These are phyloP conservation scores for Notospermus geniculatus DNA, from an alignment of 1,140 invertebrate genomes.

Conservation along the genomic window DNA sequence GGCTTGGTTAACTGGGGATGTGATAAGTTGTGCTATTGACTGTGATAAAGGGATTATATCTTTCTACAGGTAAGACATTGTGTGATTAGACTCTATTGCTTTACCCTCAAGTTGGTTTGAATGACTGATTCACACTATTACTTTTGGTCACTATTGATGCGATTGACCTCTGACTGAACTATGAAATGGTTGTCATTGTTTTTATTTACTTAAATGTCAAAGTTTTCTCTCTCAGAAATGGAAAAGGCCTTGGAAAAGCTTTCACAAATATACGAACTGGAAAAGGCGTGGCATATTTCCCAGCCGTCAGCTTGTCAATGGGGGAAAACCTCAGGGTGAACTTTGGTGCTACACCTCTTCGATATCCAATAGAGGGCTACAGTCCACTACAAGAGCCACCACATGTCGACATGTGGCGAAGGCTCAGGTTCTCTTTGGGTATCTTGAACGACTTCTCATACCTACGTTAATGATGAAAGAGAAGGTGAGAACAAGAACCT, in stretches of 20 bases:
- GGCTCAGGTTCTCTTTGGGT: constrained; percentile 61
- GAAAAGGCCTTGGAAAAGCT: constrained; percentile 69
- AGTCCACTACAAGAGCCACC: constrained; percentile 67
- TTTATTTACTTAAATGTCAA: too few relatives aligned
- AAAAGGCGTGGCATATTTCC: constrained; percentile 72
- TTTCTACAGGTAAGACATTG: constrained; percentile 60
- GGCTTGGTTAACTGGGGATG: constrained; percentile 76
- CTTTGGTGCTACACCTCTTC: constrained; percentile 71
- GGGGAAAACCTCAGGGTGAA: constrained; percentile 75
- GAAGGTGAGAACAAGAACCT: constrained; percentile 26
- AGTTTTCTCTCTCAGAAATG: constrained; percentile 71
- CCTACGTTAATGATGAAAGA: constrained; percentile 49
- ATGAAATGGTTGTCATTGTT: constrained; percentile 12
- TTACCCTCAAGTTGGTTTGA: too few relatives aligned
- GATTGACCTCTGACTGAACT: too few relatives aligned
- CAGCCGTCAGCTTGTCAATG: constrained; percentile 71
- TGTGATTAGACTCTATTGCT: too few relatives aligned
- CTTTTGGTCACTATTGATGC: too few relatives aligned
- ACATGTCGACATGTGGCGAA: constrained; percentile 57
- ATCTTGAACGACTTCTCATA: constrained; percentile 61
- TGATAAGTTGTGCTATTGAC: constrained; percentile 77
- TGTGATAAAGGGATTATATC: constrained; percentile 65
- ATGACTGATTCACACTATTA: too few relatives aligned
- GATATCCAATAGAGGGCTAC: constrained; percentile 66
- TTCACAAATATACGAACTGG: constrained; percentile 71